A percentile compares a stretch with the other conserved stretches of the same genome.
phyloP scores from a whole-genome alignment of 2,888 invertebrate species.

The Phrixothrix hirtus region DNA sequence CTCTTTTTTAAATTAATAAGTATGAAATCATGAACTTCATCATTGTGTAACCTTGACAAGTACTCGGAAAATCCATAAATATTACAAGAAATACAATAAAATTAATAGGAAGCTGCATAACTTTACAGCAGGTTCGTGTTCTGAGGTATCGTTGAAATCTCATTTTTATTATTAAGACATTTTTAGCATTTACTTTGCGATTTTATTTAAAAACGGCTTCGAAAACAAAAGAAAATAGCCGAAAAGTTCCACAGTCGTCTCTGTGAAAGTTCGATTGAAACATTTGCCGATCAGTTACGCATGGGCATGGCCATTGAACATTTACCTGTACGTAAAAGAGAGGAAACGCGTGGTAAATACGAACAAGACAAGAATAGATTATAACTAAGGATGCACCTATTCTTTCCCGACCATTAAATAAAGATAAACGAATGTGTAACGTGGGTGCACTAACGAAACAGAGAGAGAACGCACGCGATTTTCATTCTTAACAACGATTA shows the following conservation, averaged over 20 bases:
- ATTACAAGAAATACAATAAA: too few relatives aligned
- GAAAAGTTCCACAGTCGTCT: slow-evolving; percentile 23
- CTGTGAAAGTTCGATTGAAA: slow-evolving; percentile 38
- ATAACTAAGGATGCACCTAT: slow-evolving; percentile 37
- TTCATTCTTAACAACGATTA: slow-evolving; percentile 15
- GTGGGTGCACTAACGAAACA: slow-evolving; percentile 34
- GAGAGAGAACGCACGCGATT: slow-evolving; percentile 20
- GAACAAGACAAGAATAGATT: slow-evolving; percentile 14
- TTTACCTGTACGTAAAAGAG: slow-evolving; percentile 29
- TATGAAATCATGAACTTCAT: too few relatives aligned
- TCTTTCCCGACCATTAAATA: slow-evolving; percentile 38
- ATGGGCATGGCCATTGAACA: slow-evolving; percentile 36
- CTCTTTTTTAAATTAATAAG: not conserved
- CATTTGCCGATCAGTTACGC: slow-evolving; percentile 42
- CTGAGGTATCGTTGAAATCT: too few relatives aligned
- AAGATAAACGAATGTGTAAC: slow-evolving; percentile 38
- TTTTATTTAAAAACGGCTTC: not conserved
- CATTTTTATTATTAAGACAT: not conserved
- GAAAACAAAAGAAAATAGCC: slow-evolving; percentile 7
- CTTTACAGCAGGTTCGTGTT: too few relatives aligned
- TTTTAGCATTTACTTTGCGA: not conserved
- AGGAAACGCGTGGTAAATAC: not conserved
- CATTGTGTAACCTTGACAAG: too few relatives aligned
- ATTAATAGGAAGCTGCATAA: too few relatives aligned
- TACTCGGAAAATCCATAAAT: too few relatives aligned